Evolutionary conservation across 2,797 vertebrate genomes (phyloP), one percentile per base, ranked within the genome.

Genomic region (Choloepus didactylus): DNA sequence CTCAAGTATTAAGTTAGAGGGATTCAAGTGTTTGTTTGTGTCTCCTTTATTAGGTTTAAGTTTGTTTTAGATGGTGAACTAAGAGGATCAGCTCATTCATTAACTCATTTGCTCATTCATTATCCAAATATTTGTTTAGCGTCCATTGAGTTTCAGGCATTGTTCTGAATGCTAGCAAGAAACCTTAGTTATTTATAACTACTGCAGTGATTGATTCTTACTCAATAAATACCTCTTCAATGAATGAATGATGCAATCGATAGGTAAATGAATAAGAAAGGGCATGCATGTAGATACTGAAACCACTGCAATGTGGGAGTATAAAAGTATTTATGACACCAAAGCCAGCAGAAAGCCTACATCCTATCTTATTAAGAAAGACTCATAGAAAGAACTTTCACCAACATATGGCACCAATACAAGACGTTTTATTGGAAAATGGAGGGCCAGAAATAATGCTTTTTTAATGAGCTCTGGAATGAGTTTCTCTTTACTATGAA

Each of bases 381-480:
- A 93, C 51, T 67, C 14, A 35, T 64, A 91, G 86, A 92, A 95
- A 60, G 49, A 95, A 77, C 14, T 79, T 90, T 75, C 1, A 92
- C 59, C 46, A 84, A 66, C 16, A 79, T 25, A 27, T 93, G 67
- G 60, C 29, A 90, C 59, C 19, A 88, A 49, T 62, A 44, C 19
- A 44, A 94, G 59, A 38, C 56, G 77, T 85, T 93, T 96, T 92
- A 94, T 82, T 89, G 92, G 73, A 89, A 96, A 85, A 70, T 19
- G 62, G 23, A 67, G 54, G 25, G 41, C 73, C 77, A 90, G 82
- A 87, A 95, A 94, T 87, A 92, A 67, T 88, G 41, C 41, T 91
- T 94, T 94, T 69, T 90, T 97, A 93, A 94, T 84, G 41, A 92
- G 41, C 23, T 76, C 69, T 95, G 82, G 59, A 92, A 91, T 64